Conservation (phyloP, 53 echinoderm and acorn worm genomes). For the Stichopus horrens region DNA sequence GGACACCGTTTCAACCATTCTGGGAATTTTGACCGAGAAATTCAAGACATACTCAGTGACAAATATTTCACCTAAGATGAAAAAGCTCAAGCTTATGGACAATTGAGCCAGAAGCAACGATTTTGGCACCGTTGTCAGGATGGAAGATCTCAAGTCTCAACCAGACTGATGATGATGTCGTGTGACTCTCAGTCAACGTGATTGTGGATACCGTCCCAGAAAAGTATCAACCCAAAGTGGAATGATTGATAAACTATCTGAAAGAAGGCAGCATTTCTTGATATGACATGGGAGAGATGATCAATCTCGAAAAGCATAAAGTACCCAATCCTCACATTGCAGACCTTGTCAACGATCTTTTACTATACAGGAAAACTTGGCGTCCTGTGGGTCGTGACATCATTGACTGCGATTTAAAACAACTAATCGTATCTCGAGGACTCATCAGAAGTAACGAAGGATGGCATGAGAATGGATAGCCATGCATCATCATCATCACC, state of each 20-base stretch:
- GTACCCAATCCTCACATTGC: too few relatives aligned
- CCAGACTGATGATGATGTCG: too few relatives aligned
- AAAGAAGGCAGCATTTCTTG: background rate
- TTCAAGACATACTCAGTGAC: too few relatives aligned
- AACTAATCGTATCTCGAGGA: background rate
- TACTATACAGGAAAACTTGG: background rate
- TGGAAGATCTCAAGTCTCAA: too few relatives aligned
- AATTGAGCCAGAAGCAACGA: too few relatives aligned
- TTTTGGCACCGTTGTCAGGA: too few relatives aligned
- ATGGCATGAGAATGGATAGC: background rate
- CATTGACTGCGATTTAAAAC: background rate
- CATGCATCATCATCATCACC: background rate
- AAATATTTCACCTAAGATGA: too few relatives aligned
- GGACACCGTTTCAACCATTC: too few relatives aligned
- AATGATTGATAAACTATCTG: background rate
- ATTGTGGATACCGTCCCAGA: background rate
- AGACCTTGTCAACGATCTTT: background rate
- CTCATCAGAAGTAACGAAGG: slow-evolving; percentile 4
- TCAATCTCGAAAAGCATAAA: too few relatives aligned
- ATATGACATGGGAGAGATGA: background rate
- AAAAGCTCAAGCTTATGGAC: too few relatives aligned
- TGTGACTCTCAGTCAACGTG: background rate
- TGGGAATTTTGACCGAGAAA: too few relatives aligned
- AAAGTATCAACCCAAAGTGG: background rate
- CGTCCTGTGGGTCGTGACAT: background rate